Base-by-base conservation (phyloP, 1,140 invertebrate genomes). In the Cyphomyrmex costatus region DNA sequence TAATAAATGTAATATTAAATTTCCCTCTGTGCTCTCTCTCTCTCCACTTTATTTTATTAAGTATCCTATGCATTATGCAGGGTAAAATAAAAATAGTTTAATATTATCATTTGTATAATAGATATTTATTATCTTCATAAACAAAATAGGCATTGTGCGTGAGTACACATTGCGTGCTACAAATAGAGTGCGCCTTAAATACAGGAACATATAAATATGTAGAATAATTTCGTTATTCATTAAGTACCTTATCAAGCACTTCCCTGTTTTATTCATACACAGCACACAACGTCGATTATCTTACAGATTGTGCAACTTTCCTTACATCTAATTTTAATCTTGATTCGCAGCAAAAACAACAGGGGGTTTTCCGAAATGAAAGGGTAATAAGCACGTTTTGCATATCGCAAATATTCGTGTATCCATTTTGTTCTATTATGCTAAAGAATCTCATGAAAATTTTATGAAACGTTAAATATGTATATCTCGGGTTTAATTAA, bases 41-140 rank as follows among this genome's bases (percentile, higher is more conserved):
- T 58, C 8, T 10, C 36, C 10, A 8, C 36, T 42, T 42, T 42
- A 42, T 42, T 42, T 36, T 7, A 24, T 58, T 58, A 74, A 58
- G 12, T 73, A 10, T 19, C 1, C 33, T 19, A 24, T 73, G 2
- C n/a, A n/a, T n/a, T 74, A 33, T 36, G 12, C 16, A 8, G n/a
- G 53, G 3, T 60, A 36, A 76, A 76, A 60, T 42, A 36, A 76
- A 58, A 21, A 24, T 42, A 36, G 6, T n/a, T 58, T 16, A 16
- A 33, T 21, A 36, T 74, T 58, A 60, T 4, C n/a, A 27, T 76
- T 76, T 76, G n/a, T n/a, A n/a, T n/a, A n/a, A n/a, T n/a, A 74
- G 53, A 77, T 53, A 61, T 89, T 89, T 89, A 89, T 89, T 89
- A 10, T 21, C 16, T 42, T 70, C 76, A 36, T 89, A 89, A 61